These are phyloP conservation scores for Caracal caracal DNA, from an alignment of 2,113 vertebrate species.

Conservation along the genomic window DNA sequence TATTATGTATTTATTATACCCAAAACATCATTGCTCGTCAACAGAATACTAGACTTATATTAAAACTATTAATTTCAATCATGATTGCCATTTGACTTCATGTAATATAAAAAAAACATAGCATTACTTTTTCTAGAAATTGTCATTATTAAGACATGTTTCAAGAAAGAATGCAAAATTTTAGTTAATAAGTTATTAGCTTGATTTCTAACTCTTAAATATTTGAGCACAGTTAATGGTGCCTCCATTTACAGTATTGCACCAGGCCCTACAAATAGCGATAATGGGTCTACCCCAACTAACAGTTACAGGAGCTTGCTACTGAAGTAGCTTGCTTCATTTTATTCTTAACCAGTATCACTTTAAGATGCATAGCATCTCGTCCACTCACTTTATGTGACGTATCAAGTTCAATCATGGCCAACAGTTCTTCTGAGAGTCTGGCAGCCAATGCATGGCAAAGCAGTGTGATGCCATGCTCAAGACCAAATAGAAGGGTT, in stretches of 20 bases:
- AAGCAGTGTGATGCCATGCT: too few species aligned
- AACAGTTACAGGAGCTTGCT: neutral
- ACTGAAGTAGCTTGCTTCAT: neutral
- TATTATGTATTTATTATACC: neutral
- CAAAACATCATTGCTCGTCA: neutral
- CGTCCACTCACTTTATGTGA: neutral
- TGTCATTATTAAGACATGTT: neutral
- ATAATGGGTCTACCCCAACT: neutral
- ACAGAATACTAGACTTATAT: neutral
- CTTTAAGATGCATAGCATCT: neutral
- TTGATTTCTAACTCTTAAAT: neutral
- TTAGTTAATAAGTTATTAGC: neutral
- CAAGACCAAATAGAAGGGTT: neutral
- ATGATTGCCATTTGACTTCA: neutral
- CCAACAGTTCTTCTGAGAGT: neutral
- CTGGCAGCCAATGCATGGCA: neutral
- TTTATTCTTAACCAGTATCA: neutral
- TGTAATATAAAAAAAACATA: neutral
- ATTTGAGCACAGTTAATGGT: neutral
- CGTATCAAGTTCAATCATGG: neutral
- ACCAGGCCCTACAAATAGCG: neutral
- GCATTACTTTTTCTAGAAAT: neutral
- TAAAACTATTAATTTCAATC: slow-evolving; percentile 10
- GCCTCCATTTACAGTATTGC: neutral
- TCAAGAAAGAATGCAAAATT: neutral